phyloP scores from a whole-genome alignment of 1,140 invertebrate species.

The Drosophila cardini region DNA sequence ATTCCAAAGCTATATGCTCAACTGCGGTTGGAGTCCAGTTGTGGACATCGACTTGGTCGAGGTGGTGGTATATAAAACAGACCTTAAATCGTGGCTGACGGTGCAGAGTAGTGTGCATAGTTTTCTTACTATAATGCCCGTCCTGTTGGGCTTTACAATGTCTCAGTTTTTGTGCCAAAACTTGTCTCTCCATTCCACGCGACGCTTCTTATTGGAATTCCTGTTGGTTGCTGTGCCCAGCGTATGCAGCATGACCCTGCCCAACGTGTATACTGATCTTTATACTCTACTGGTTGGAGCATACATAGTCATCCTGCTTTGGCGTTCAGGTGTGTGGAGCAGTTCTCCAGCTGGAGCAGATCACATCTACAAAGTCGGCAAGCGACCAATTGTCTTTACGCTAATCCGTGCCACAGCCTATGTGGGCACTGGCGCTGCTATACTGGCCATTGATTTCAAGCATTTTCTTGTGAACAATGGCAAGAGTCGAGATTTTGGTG shows the following conservation, averaged over 20 bases:
- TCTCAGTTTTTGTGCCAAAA: constrained; percentile 40
- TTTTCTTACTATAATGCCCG: constrained; percentile 36
- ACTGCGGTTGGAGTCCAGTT: constrained; percentile 5
- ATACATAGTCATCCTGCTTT: constrained; percentile 5
- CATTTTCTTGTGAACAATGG: constrained; percentile 93
- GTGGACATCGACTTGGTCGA: constrained; percentile 4
- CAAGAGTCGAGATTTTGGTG: constrained; percentile 95
- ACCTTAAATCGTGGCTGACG: constrained; percentile 28
- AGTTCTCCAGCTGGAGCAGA: background rate
- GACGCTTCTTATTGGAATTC: constrained; percentile 64
- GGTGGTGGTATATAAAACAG: background rate
- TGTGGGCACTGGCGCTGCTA: constrained; percentile 91
- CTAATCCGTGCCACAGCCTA: constrained; percentile 89
- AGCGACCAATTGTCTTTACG: constrained; percentile 57
- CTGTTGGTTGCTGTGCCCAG: constrained; percentile 55
- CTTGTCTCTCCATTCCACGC: constrained; percentile 31
- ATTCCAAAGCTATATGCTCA: constrained; percentile 29
- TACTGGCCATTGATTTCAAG: constrained; percentile 96
- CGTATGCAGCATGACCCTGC: constrained; percentile 47
- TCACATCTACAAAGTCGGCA: constrained; percentile 40
- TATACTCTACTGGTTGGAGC: constrained; percentile 19
- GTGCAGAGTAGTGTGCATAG: constrained; percentile 37
- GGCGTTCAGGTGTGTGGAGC: background rate
- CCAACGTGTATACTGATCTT: constrained; percentile 14
- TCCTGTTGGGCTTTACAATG: constrained; percentile 53